These are phyloP conservation scores for Eospalax fontanierii DNA, from an alignment of 2,797 vertebrate genomes.

Conservation along the genomic window DNA sequence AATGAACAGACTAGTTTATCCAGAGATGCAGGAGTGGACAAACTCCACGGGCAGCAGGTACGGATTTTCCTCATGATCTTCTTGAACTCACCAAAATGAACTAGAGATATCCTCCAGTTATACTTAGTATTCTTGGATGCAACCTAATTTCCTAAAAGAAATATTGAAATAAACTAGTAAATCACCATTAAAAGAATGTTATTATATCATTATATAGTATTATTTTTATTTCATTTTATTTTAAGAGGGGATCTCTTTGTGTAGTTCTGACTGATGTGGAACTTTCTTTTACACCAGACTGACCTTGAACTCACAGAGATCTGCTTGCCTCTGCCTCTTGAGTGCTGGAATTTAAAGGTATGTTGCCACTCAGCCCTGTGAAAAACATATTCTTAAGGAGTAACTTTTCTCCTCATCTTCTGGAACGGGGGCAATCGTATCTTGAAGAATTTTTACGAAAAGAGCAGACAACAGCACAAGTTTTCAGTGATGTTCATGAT, in stretches of 20 bases:
- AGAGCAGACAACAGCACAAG: neutral
- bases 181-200: neutral
- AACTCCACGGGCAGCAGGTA: neutral
- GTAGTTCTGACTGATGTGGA: too few species aligned
- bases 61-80: neutral
- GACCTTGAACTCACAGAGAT: too few species aligned
- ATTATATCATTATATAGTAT: too few species aligned
- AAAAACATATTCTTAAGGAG: slow-evolving; percentile 30
- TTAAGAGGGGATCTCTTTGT: too few species aligned
- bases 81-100: neutral
- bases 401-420: neutral
- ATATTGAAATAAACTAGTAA: neutral
- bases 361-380: too few species aligned
- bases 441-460: neutral
- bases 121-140: neutral
- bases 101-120: neutral
- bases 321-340: too few species aligned
- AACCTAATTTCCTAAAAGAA: neutral
- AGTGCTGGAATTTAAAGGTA: too few species aligned
- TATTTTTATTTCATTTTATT: too few species aligned
- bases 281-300: too few species aligned
- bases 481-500: neutral
- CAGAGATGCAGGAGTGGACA: neutral
- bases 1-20: neutral
- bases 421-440: neutral